Conservation (phyloP, 2,113 vertebrate genomes). For the Percina caprodes region DNA sequence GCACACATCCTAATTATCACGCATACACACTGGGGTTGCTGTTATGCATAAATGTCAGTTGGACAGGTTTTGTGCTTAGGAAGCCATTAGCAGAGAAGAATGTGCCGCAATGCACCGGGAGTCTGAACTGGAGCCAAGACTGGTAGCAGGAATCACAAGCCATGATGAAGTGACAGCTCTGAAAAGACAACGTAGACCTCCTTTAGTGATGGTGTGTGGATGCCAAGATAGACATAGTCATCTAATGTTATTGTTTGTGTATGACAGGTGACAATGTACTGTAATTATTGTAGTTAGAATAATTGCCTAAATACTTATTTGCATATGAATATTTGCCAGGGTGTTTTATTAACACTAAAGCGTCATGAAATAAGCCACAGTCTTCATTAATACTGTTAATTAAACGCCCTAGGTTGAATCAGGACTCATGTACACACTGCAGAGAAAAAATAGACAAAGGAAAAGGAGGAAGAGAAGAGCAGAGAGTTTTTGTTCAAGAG, state of each 20-base stretch:
- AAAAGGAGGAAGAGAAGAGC: no score
- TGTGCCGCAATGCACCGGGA: slow-evolving; percentile 61
- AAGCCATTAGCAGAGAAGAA: slow-evolving; percentile 43
- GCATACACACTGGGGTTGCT: slow-evolving; percentile 54
- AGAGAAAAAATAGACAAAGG: no score
- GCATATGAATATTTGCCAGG: no score
- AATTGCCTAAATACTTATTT: background rate
- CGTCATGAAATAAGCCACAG: no score
- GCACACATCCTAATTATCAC: slow-evolving; percentile 71
- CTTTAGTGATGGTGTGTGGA: background rate
- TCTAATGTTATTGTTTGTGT: background rate
- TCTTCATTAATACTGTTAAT: no score
- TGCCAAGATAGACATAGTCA: background rate
- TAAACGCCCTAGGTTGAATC: no score
- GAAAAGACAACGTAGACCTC: background rate
- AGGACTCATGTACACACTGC: no score
- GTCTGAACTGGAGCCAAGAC: slow-evolving; percentile 48
- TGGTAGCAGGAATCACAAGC: slow-evolving; percentile 21
- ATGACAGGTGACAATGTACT: background rate
- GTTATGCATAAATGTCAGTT: slow-evolving; percentile 65
- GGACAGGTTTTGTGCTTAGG: slow-evolving; percentile 47
- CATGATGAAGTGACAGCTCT: background rate
- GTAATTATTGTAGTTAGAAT: background rate
- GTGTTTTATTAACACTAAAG: no score
- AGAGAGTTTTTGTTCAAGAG: no score